These are phyloP conservation scores for Ancistrus triradiatus DNA, from an alignment of 2,113 vertebrate genomes.

Conservation along the genomic window DNA sequence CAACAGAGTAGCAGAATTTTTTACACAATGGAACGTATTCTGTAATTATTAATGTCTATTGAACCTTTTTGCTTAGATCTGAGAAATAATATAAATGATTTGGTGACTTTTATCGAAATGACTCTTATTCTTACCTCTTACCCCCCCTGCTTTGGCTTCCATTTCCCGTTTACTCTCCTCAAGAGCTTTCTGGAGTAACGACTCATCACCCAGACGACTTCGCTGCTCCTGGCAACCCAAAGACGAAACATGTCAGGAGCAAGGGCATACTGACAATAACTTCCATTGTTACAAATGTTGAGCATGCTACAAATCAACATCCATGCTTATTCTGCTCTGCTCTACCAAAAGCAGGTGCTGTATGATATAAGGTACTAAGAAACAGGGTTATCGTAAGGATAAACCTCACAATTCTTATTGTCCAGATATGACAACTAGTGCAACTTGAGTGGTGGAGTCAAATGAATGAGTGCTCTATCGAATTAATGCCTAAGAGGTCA, in stretches of 20 bases:
- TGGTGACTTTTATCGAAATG: neutral
- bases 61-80: no score
- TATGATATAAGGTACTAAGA: neutral
- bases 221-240: constrained; percentile 77
- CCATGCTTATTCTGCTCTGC: constrained; percentile 9
- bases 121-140: constrained; percentile 46
- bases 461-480: neutral
- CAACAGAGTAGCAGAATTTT: no score
- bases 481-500: neutral
- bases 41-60: no score
- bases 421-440: constrained; percentile 24
- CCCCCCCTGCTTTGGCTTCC: constrained; percentile 72
- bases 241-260: constrained; percentile 44
- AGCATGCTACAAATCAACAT: constrained; percentile 22
- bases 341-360: constrained; percentile 11
- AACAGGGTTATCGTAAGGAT: constrained; percentile 41
- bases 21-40: no score
- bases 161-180: constrained; percentile 72
- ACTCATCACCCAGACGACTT: constrained; percentile 79
- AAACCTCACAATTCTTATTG: constrained; percentile 44
- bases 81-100: neutral
- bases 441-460: neutral
- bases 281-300: constrained; percentile 39
- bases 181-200: constrained; percentile 69
- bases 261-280: constrained; percentile 25